Evolutionary conservation across 1,140 invertebrate genomes (phyloP).

Genomic region (Microvelia longipes): DNA sequence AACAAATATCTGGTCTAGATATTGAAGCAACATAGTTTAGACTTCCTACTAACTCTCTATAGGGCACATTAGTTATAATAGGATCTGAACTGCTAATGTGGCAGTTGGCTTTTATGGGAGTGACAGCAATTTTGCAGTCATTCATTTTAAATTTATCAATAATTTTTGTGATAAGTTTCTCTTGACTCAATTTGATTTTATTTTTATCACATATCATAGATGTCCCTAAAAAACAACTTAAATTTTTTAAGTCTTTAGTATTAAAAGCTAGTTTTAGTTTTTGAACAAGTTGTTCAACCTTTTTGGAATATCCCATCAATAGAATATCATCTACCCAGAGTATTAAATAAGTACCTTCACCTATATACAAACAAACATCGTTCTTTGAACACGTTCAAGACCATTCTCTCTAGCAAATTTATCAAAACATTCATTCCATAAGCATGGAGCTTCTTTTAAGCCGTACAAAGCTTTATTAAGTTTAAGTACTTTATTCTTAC

Average conservation of each 20-base stretch:
- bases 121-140: not conserved
- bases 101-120: not conserved
- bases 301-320: slow-evolving; percentile 24
- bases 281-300: slow-evolving; percentile 19
- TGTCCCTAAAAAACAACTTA: not conserved
- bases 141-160: not conserved
- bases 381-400: not conserved
- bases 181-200: not conserved
- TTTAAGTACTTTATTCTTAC: slow-evolving; percentile 25
- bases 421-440: slow-evolving; percentile 17
- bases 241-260: not conserved
- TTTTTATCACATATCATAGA: not conserved
- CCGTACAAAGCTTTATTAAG: slow-evolving; percentile 1
- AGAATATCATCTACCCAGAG: not conserved
- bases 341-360: not conserved
- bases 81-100: not conserved
- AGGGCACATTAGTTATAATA: not conserved
- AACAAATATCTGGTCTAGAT: not conserved
- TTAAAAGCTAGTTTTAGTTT: not conserved
- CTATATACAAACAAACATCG: not conserved
- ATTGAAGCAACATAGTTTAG: not conserved
- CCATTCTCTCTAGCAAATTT: not conserved
- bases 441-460: slow-evolving; percentile 26
- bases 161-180: not conserved
- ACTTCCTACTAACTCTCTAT: not conserved